Evolutionary conservation across 2,888 invertebrate species (phyloP).

Genomic region (Cecidostiba fungosa): DNA sequence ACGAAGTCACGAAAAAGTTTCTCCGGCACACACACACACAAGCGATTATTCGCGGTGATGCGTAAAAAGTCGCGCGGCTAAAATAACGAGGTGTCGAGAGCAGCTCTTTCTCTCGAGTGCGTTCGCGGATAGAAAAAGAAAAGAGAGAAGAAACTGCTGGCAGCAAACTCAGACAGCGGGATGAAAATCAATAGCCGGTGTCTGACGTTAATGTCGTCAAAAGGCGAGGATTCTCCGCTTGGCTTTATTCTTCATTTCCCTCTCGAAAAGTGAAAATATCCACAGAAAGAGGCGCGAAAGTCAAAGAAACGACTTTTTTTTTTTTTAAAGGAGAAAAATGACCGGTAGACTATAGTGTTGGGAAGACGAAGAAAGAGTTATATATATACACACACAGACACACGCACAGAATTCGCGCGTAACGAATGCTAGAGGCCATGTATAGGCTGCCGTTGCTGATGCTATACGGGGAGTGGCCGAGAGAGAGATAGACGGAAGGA

Average conservation of each 20-base stretch:
- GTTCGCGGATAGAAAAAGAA: neutral
- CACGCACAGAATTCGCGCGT: neutral
- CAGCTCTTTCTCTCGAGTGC: neutral
- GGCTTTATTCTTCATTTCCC: too few relatives aligned
- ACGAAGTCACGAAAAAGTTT: neutral
- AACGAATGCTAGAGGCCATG: conserved; percentile 36
- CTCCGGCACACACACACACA: neutral
- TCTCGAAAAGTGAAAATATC: conserved; percentile 28
- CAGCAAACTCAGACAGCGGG: neutral
- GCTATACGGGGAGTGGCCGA: conserved; percentile 45
- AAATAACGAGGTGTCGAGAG: conserved; percentile 44
- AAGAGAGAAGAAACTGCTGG: neutral
- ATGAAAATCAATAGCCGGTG: conserved; percentile 37
- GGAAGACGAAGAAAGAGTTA: neutral
- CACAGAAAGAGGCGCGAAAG: neutral
- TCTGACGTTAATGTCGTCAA: conserved; percentile 26
- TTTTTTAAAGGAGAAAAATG: neutral
- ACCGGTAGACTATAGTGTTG: neutral
- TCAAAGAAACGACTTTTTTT: neutral
- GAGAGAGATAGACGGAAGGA: neutral
- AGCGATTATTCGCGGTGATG: neutral
- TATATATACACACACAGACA: neutral
- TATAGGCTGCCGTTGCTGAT: conserved; percentile 25
- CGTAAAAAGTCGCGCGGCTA: conserved; percentile 6
- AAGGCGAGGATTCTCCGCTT: neutral